Base-by-base conservation (phyloP, 2,797 vertebrate species). In the Sternarchorhynchus goeldii region DNA sequence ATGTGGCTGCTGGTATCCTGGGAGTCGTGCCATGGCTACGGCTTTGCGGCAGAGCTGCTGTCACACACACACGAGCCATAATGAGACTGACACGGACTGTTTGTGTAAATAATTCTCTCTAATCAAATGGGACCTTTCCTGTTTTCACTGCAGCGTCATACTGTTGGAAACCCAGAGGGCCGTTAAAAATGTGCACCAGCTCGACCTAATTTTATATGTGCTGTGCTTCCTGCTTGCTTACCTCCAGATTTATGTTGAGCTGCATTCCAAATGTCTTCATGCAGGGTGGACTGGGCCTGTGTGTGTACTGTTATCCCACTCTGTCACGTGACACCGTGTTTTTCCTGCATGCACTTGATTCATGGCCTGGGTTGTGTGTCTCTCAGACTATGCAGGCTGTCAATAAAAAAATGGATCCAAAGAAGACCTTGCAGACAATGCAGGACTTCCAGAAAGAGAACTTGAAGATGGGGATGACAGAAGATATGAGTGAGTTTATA, bases 401-500 rank as follows among this genome's bases (percentile, higher is more conserved):
- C 76, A 99, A 99, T 88, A 99, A 99, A 90, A 98, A 95, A 89
- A 96, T 99, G 98, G 97, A 98, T 86, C 98, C 98, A 69, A 94
- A 99, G 78, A 99, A 98, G 90, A 99, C 98, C 0, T 84, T 99
- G 78, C 94, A 98, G 89, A 97, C 96, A 5, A 98, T 99, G 98
- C 96, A 98, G 89, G 95, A 98, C 88, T 99, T 99, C 92, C 97
- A 99, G 90, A 99, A 98, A 85, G 97, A 99, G 88, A 99, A 99
- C 88, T 94, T 97, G 95, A 99, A 98, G 88, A 98, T 99, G 96
- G 96, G 93, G 84, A 97, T 99, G 96, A 98, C 96, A 0, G 98
- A 99, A 88, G 97, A 99, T 82, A 96, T 99, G 96, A 97, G 97
- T 99, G 92, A 95, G 94, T 92, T 57, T 39, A 16, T 62, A 16